phyloP scores from a whole-genome alignment of 1,140 invertebrate species.

The Atta texana region DNA sequence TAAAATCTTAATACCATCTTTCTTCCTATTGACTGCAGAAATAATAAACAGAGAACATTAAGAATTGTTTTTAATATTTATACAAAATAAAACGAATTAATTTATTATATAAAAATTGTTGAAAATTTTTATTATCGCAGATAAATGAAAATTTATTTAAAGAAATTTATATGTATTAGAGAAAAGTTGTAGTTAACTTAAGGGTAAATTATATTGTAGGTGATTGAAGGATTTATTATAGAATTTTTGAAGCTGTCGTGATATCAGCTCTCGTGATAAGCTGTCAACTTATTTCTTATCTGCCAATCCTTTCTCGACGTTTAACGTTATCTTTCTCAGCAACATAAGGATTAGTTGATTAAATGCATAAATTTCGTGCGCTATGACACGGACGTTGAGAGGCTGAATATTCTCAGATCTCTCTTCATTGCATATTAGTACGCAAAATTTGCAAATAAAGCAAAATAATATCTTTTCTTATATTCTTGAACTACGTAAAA shows the following conservation, averaged over 20 bases:
- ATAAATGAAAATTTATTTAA: neutral
- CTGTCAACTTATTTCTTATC: constrained; percentile 54
- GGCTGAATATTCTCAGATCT: constrained; percentile 42
- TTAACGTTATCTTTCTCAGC: constrained; percentile 43
- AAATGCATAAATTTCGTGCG: constrained; percentile 64
- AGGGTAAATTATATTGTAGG: constrained; percentile 5
- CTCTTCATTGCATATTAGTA: constrained; percentile 50
- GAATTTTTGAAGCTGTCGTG: constrained; percentile 31
- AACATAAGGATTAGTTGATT: constrained; percentile 52
- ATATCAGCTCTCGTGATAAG: constrained; percentile 36
- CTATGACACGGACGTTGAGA: constrained; percentile 9
- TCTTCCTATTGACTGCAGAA: neutral
- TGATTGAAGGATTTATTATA: constrained; percentile 53
- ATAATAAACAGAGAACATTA: neutral
- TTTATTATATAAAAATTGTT: neutral
- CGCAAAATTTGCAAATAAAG: constrained; percentile 61
- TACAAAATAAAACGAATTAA: constrained; percentile 1
- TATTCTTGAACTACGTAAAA: constrained; percentile 11
- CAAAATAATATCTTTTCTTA: constrained; percentile 46
- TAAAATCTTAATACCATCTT: neutral
- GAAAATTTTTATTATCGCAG: neutral
- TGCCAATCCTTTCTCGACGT: constrained; percentile 18
- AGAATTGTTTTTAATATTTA: constrained; percentile 11
- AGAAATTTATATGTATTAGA: neutral
- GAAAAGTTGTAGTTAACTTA: neutral